Percentiles rank a stretch among this genome's conserved stretches.
phyloP scores from a whole-genome alignment of 2,113 vertebrate species.

The Dipodomys ordii region DNA sequence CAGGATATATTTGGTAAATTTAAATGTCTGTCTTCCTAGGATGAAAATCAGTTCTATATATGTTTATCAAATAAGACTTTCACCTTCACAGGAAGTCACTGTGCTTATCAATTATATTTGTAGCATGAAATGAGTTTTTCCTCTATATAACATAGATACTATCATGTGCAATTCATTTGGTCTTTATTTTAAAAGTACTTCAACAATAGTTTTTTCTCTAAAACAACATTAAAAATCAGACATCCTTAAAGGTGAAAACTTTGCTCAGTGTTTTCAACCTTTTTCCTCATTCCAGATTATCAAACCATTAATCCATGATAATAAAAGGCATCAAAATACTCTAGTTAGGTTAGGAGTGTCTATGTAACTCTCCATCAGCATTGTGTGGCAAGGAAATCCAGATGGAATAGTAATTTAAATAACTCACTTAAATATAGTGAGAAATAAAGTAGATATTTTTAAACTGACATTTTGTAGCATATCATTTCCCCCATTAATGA shows the following conservation, averaged over 20 bases:
- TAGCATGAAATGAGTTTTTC: background rate
- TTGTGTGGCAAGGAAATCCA: background rate
- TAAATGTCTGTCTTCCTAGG: conserved; percentile 7
- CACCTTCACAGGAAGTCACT: background rate
- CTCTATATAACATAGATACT: background rate
- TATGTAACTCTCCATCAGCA: background rate
- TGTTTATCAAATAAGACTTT: background rate
- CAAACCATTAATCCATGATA: background rate
- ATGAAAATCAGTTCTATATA: background rate
- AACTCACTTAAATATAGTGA: background rate
- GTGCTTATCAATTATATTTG: background rate
- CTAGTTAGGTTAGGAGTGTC: background rate
- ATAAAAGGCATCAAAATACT: background rate
- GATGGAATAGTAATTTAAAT: background rate
- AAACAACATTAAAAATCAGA: background rate
- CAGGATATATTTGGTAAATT: background rate
- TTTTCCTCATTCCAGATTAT: background rate
- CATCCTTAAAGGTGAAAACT: background rate
- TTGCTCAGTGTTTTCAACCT: background rate
- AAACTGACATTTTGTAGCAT: background rate
- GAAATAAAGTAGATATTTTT: background rate
- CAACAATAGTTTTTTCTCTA: background rate
- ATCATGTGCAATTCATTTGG: background rate
- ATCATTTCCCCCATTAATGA: background rate
- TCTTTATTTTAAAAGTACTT: background rate